phyloP scores from a whole-genome alignment of 2,797 vertebrate species.

The Macropus fuliginosus region DNA sequence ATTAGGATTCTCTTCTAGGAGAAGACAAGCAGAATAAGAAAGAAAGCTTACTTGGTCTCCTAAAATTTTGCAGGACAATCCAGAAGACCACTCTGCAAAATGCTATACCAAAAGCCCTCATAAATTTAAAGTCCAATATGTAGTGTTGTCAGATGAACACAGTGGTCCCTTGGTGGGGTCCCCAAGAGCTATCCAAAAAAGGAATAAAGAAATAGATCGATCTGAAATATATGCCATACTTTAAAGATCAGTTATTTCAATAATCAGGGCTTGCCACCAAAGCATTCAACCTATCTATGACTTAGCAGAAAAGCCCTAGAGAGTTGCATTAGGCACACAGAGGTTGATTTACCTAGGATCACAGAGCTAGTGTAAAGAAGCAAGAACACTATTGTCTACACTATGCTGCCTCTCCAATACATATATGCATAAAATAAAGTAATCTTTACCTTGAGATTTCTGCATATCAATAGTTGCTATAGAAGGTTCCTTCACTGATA shows the following conservation, averaged over 20 bases:
- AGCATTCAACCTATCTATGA: not conserved
- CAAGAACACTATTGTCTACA: not conserved
- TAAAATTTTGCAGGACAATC: slow-evolving; percentile 1
- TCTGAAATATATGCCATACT: not conserved
- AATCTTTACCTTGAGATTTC: slow-evolving; percentile 82
- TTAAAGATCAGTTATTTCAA: not conserved
- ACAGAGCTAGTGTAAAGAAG: not conserved
- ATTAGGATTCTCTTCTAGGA: not conserved
- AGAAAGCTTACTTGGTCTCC: not conserved
- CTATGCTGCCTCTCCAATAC: not conserved
- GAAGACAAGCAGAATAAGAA: not conserved
- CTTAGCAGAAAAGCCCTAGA: not conserved
- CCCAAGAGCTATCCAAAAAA: slow-evolving; percentile 17
- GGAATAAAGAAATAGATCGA: not conserved
- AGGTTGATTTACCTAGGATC: not conserved
- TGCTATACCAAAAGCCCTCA: not conserved
- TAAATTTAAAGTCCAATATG: not conserved
- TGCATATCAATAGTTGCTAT: slow-evolving; percentile 63
- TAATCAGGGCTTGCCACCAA: not conserved
- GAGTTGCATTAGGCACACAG: not conserved
- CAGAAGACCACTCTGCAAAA: not conserved
- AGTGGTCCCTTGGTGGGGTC: not conserved
- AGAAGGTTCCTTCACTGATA: slow-evolving; percentile 87
- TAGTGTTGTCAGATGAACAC: not conserved
- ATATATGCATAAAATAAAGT: slow-evolving; percentile 69